Conservation (phyloP, 2,797 vertebrate genomes). For the Urophycis tenuis region DNA sequence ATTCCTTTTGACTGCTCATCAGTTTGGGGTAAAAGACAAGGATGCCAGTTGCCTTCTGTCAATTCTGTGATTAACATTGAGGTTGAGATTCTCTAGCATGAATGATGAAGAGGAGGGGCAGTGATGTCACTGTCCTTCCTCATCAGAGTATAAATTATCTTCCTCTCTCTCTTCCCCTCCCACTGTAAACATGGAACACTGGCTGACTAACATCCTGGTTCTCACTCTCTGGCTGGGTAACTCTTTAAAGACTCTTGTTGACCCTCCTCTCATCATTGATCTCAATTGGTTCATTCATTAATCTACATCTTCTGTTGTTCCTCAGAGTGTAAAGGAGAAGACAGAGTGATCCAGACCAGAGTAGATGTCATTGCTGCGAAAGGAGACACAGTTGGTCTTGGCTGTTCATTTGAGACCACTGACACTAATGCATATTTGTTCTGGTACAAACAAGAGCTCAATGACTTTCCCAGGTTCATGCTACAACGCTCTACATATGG, state of each 20-base stretch:
- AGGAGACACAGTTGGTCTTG: background rate
- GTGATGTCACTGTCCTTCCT: no score
- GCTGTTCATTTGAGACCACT: background rate
- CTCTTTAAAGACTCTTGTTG: constrained; percentile 2
- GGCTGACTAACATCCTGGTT: background rate
- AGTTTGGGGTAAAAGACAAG: no score
- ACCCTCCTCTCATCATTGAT: background rate
- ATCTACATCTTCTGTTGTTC: background rate
- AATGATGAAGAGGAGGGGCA: no score
- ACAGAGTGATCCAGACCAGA: background rate
- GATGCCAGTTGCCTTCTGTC: no score
- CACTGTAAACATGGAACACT: background rate
- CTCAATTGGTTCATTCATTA: background rate
- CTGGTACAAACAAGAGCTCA: background rate
- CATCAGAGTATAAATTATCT: no score
- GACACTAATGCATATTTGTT: background rate
- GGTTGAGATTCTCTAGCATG: no score
- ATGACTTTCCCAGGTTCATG: background rate
- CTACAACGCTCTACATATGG: background rate
- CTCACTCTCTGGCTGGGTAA: background rate
- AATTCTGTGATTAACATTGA: no score
- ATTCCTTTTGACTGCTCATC: no score
- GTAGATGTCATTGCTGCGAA: background rate
- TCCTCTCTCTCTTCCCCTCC: background rate
- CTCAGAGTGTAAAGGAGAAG: background rate